Percentiles rank a stretch among this genome's conserved stretches.
phyloP scores from a whole-genome alignment of 2,888 invertebrate species.

The Rhamphomyia laevipes region DNA sequence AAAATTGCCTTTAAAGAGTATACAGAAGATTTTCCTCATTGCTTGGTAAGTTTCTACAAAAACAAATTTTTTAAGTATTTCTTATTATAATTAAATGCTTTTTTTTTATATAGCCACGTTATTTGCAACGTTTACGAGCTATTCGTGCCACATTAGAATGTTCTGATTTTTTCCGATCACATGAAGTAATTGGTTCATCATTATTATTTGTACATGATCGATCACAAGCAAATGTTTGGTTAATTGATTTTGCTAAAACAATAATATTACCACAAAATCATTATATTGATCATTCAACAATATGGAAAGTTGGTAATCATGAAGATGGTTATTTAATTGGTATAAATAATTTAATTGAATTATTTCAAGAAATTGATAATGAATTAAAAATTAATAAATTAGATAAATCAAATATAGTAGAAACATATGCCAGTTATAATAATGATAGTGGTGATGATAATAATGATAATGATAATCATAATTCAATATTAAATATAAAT shows the following conservation, averaged over 20 bases:
- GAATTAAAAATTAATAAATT: conserved; percentile 10
- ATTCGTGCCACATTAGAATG: conserved; percentile 72
- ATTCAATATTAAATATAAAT: conserved; percentile 8
- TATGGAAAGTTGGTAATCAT: conserved; percentile 91
- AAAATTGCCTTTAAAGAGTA: conserved; percentile 71
- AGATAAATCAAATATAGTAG: not conserved
- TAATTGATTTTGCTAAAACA: conserved; percentile 97
- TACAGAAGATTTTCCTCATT: conserved; percentile 63
- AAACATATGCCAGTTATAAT: not conserved
- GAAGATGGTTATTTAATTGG: conserved; percentile 94
- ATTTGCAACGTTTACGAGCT: conserved; percentile 72
- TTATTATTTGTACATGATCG: conserved; percentile 89
- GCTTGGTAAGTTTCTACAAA: conserved; percentile 54
- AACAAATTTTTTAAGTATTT: not conserved
- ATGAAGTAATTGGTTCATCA: conserved; percentile 92
- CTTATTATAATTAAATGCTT: conserved; percentile 1
- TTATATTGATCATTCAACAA: conserved; percentile 63
- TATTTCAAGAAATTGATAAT: conserved; percentile 45
- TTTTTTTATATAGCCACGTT: conserved; percentile 48
- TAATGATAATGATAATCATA: conserved; percentile 11
- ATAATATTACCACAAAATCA: conserved; percentile 64
- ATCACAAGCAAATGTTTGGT: conserved; percentile 80
- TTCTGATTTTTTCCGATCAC: conserved; percentile 81
- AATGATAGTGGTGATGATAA: conserved; percentile 2
- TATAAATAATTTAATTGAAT: conserved; percentile 76